These are phyloP conservation scores for Drosophila simulans DNA, from an alignment of 1,140 invertebrate species.

Conservation along the genomic window DNA sequence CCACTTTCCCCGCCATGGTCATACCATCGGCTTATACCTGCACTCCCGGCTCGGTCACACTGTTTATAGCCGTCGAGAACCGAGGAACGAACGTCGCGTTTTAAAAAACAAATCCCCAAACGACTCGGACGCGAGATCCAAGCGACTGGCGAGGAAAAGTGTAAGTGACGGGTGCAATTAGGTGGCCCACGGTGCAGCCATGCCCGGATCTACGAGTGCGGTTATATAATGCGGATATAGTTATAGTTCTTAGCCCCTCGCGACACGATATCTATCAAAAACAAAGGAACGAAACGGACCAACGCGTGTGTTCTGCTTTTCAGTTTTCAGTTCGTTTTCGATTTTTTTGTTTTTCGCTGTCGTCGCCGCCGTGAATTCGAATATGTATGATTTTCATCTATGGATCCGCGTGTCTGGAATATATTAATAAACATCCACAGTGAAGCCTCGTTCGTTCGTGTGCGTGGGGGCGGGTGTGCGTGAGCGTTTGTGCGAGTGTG, in stretches of 20 bases:
- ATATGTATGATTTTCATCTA: conserved; percentile 47
- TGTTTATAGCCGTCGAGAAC: not conserved
- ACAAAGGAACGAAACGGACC: conserved; percentile 48
- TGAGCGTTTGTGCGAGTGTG: conserved; percentile 1
- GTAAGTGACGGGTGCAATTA: conserved; percentile 57
- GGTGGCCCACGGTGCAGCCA: conserved; percentile 3
- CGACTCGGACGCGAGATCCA: conserved; percentile 37
- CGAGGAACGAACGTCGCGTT: conserved; percentile 9
- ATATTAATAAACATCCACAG: conserved; percentile 63
- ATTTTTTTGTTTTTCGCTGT: conserved; percentile 13
- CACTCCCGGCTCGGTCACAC: not conserved
- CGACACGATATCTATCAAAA: conserved; percentile 16
- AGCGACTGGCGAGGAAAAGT: conserved; percentile 58
- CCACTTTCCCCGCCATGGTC: not conserved
- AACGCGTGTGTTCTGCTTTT: conserved; percentile 61
- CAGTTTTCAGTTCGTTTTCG: not conserved
- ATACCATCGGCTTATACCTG: not conserved
- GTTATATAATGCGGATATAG: conserved; percentile 34
- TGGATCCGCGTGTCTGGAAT: conserved; percentile 71
- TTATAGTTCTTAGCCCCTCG: not conserved
- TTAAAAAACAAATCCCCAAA: conserved; percentile 52
- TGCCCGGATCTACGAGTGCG: conserved; percentile 8
- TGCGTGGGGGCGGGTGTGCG: conserved; percentile 22
- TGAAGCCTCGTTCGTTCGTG: conserved; percentile 31
- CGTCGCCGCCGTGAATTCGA: conserved; percentile 50